Evolutionary conservation across 2,113 vertebrate genomes (phyloP), one percentile per base, ranked within the genome.

Genomic region (Gobiocypris rarus): DNA sequence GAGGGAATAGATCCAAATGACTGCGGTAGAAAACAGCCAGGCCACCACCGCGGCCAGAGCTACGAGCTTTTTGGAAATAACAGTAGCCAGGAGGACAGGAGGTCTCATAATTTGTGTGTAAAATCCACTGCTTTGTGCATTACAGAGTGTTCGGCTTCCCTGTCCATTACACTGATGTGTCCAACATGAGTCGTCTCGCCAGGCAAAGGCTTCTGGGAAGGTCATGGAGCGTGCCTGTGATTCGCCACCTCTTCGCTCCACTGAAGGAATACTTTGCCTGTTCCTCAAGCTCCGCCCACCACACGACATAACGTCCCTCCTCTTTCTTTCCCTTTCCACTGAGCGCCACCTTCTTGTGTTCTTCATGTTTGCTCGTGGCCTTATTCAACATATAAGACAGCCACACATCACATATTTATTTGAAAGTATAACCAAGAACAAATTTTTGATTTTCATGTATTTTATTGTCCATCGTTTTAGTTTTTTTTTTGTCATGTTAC

Each of bases 181-280:
- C 98, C 94, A 99, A 99, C 95, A 99, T 99, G 98, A 99, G 98
- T 93, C 97, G 97, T 88, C 95, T 99, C 92, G 97, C 97, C 87
- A 94, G 97, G 91, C 97, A 99, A 92, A 96, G 97, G 95, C 96
- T 99, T 89, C 95, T 99, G 91, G 97, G 98, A 89, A 95, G 98
- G 85, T 98, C 97, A 6, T 99, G 98, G 98, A 99, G 97, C 50
- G 97, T 99, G 88, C 98, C 97, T 0, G 97, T 99, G 89, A 99
- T 99, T 90, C 95, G 97, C 90, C 98, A 99, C 95, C 97, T 99
- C 93, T 99, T 99, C 48, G 97, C 97, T 67, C 98, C 97, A 1
- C 96, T 99, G 88, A 99, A 99, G 94, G 98, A 99, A 91, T 99
- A 97, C 90, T 99, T 98, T 54, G 98, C 97, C 95, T 99, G 98